These are phyloP conservation scores for Hydrocynus forskahlii DNA, from an alignment of 2,797 vertebrate genomes.

Conservation along the genomic window DNA sequence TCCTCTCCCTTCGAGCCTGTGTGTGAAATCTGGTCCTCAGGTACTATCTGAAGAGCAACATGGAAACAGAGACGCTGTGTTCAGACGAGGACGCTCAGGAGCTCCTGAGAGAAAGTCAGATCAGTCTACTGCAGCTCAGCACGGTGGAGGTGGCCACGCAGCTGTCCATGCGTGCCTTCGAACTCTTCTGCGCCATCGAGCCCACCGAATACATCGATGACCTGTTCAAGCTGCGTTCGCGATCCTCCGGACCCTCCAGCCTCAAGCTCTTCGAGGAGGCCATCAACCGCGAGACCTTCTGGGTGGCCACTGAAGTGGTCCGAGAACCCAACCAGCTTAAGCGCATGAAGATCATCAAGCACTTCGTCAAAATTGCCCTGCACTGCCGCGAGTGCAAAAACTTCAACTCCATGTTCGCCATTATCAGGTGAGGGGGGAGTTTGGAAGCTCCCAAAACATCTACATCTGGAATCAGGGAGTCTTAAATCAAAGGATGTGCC, in stretches of 20 bases:
- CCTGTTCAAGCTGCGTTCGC: slow-evolving; percentile 91
- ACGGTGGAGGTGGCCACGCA: slow-evolving; percentile 96
- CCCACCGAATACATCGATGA: slow-evolving; percentile 98
- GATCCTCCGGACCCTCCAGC: slow-evolving; percentile 80
- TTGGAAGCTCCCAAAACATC: not conserved
- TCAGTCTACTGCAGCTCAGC: slow-evolving; percentile 93
- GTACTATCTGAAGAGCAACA: slow-evolving; percentile 99
- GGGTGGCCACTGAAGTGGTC: slow-evolving; percentile 96
- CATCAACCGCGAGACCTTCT: slow-evolving; percentile 99
- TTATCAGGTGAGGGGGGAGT: slow-evolving; percentile 88
- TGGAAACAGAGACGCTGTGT: slow-evolving; percentile 98
- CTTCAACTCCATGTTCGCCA: slow-evolving; percentile 99
- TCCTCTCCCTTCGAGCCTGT: not conserved
- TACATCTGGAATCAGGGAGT: too few relatives aligned
- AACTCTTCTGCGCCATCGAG: slow-evolving; percentile 96
- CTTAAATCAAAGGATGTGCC: too few relatives aligned
- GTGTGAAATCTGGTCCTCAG: slow-evolving; percentile 64
- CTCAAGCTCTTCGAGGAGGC: slow-evolving; percentile 97
- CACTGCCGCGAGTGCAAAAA: slow-evolving; percentile 99
- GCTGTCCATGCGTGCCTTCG: slow-evolving; percentile 96
- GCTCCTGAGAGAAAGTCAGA: slow-evolving; percentile 91
- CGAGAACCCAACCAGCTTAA: slow-evolving; percentile 96
- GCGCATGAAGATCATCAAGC: slow-evolving; percentile 97
- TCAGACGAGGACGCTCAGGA: slow-evolving; percentile 98
- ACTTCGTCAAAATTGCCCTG: slow-evolving; percentile 97